A percentile compares a stretch with the other conserved stretches of the same genome.
phyloP scores from a whole-genome alignment of 2,113 vertebrate species.

The Craseonycteris thonglongyai region DNA sequence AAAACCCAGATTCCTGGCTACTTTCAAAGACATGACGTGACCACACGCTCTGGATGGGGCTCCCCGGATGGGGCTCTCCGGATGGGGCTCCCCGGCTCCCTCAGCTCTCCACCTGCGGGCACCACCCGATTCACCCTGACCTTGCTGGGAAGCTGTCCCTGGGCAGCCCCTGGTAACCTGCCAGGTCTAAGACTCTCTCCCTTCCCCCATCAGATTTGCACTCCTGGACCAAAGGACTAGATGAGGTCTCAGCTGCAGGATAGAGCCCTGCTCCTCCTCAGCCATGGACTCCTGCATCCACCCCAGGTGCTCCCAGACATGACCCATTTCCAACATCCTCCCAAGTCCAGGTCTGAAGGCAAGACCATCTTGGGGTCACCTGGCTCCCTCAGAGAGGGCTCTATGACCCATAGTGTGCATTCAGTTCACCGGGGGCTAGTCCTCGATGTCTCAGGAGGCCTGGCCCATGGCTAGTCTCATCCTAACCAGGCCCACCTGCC shows the following conservation, averaged over 20 bases:
- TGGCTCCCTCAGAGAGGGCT: neutral
- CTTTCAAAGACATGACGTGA: neutral
- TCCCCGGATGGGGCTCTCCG: neutral
- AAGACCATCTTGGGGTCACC: neutral
- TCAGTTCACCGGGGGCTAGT: neutral
- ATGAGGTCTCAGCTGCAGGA: neutral
- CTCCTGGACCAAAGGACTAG: neutral
- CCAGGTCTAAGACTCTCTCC: neutral
- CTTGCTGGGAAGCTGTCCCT: neutral
- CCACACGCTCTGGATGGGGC: rapidly evolving
- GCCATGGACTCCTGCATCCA: neutral
- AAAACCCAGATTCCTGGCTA: neutral
- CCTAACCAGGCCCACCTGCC: neutral
- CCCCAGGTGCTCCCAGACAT: neutral
- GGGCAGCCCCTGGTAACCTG: neutral
- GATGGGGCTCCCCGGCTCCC: too few species aligned
- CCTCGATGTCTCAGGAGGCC: neutral
- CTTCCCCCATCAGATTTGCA: neutral
- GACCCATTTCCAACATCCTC: neutral
- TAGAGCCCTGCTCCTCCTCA: rapidly evolving
- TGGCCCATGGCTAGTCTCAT: neutral
- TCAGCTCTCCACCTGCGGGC: neutral
- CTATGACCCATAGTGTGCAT: too few species aligned
- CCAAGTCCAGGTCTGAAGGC: neutral
- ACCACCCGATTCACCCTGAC: neutral